A percentile compares a stretch with the other conserved stretches of the same genome.
Conservation (phyloP, 2,113 vertebrate species). For the Eira barbara region DNA sequence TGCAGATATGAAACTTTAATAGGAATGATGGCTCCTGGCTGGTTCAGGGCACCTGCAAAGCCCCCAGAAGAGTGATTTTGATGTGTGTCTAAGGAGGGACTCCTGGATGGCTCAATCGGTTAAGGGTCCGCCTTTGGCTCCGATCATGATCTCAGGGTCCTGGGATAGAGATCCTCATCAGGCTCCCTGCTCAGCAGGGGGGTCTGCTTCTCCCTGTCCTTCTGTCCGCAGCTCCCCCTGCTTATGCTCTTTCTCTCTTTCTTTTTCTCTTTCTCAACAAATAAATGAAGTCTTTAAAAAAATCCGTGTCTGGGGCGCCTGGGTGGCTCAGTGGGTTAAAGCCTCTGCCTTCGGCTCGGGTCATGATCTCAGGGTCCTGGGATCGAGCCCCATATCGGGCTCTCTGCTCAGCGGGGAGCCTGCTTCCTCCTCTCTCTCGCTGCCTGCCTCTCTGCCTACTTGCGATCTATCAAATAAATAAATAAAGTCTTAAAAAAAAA, state of each 20-base stretch:
- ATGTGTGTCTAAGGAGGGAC: neutral
- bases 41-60: neutral
- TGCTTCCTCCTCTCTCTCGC: too few species aligned
- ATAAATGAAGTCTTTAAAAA: neutral
- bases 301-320: too few species aligned
- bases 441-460: too few species aligned
- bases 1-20: neutral
- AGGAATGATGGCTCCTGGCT: neutral
- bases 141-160: too few species aligned
- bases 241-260: neutral
- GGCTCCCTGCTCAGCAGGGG: neutral
- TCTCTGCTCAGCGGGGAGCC: too few species aligned
- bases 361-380: too few species aligned
- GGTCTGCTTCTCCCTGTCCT: neutral
- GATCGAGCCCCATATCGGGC: too few species aligned
- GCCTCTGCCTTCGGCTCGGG: too few species aligned
- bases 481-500: neutral
- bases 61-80: neutral
- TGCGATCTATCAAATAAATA: too few species aligned
- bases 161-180: neutral
- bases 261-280: neutral
- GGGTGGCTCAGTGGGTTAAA: too few species aligned
- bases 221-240: neutral
- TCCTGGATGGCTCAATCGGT: neutral
- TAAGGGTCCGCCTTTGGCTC: neutral